Base-by-base conservation (phyloP, 2,888 invertebrate genomes). In the Xestoiulus laeticollis region DNA sequence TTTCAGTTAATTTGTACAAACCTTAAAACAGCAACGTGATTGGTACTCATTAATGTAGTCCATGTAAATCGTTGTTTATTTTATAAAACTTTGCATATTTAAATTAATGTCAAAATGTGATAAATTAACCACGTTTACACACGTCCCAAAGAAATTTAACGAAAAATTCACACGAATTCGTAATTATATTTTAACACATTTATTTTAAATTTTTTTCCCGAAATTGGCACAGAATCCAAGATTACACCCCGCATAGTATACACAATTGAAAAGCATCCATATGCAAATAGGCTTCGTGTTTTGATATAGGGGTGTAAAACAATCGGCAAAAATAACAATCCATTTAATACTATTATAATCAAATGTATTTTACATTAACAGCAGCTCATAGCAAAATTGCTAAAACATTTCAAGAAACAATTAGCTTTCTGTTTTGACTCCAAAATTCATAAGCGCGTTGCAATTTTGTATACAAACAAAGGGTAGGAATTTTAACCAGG, bases 301-400 rank as follows among this genome's bases (percentile, higher is more conserved):
- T 19, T 68, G 22, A 68, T 68, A 22, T 10, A 68, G 26, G 6
- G 68, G 26, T 8, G 26, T 26, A 68, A 68, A 6, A 12, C 22
- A 19, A 68, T 68, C 68, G n/a, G 68, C 26, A 68, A 68, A 26
- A 68, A 68, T 68, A 68, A 68, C 68, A 68, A 68, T 68, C 68
- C 68, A 68, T 68, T 68, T 68, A 26, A 22, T 68, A 68, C 68
- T 68, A n/a, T 68, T 68, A 68, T 26, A 26, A 68, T 68, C 68
- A 68, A 68, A 10, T 26, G 68, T 68, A 68, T 68, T 68, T 68
- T 68, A 68, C 68, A 68, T 26, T 26, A 26, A 68, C 14, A 68
- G 68, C 22, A 22, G 26, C 68, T 68, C 22, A 3, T 3, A 12
- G 26, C 26, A 22, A 68, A 68, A 68, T 68, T 68, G 22, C 68